These are phyloP conservation scores for Poeciliopsis presidionis DNA, from an alignment of 2,797 vertebrate species.

Conservation along the genomic window DNA sequence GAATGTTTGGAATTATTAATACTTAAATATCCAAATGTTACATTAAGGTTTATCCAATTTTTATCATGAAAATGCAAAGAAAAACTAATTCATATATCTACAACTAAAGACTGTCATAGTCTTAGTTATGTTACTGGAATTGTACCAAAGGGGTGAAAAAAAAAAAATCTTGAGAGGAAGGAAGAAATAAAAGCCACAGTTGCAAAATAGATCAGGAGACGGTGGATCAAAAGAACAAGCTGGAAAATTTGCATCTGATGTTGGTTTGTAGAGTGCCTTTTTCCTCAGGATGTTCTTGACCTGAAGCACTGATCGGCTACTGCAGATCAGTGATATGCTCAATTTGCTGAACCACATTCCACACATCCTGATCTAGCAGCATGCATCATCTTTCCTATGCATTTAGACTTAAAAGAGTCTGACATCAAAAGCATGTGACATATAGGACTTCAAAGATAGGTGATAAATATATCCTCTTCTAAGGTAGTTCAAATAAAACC, in stretches of 20 bases:
- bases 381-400: conserved; percentile 1
- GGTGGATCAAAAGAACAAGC: conserved; percentile 26
- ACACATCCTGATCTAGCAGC: not conserved
- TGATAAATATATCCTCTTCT: not conserved
- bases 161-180: not conserved
- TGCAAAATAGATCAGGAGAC: conserved; percentile 24
- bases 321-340: conserved; percentile 6
- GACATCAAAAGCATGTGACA: not conserved
- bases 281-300: conserved; percentile 1
- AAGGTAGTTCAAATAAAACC: conserved; percentile 3
- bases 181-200: conserved; percentile 9
- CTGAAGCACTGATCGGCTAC: conserved; percentile 2
- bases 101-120: not conserved
- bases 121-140: not conserved
- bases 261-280: conserved; percentile 1
- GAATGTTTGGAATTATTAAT: not conserved
- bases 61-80: not conserved
- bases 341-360: conserved; percentile 13
- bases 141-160: not conserved
- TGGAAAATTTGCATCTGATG: conserved; percentile 21
- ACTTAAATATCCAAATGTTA: not conserved
- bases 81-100: not conserved
- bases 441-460: conserved; percentile 2
- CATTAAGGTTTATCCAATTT: not conserved
- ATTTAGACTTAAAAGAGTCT: not conserved